Percentiles rank a stretch among this genome's conserved stretches.
These are phyloP conservation scores for Epinephelus moara DNA, from an alignment of 2,113 vertebrate genomes.

Conservation along the genomic window DNA sequence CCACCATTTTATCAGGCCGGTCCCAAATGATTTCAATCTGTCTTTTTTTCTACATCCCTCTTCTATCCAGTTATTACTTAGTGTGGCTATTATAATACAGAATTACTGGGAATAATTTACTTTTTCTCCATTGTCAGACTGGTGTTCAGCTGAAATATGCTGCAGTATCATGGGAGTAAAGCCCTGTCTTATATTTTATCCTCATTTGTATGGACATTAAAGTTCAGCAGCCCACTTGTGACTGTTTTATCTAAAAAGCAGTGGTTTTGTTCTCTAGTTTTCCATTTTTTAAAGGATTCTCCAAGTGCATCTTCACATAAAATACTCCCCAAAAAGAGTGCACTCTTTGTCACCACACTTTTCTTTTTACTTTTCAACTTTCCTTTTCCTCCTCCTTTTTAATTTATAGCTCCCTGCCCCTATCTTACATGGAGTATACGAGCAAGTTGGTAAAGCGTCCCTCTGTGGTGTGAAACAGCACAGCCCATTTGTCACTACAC, in stretches of 20 bases:
- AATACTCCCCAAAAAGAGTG: not conserved
- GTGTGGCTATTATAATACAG: not conserved
- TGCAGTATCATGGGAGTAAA: conserved; percentile 2
- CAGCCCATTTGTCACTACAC: conserved; percentile 76
- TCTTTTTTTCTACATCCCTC: conserved; percentile 17
- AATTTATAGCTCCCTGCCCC: conserved; percentile 40
- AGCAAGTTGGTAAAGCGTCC: conserved; percentile 45
- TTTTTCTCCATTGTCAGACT: conserved; percentile 14
- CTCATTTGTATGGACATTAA: not conserved
- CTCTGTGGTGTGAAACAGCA: conserved; percentile 25
- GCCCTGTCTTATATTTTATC: not conserved
- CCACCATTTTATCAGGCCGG: conserved; percentile 47
- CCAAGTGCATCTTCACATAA: not conserved
- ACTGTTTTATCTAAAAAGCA: not conserved
- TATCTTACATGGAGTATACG: conserved; percentile 43
- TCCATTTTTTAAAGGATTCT: not conserved
- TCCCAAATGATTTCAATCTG: conserved; percentile 42
- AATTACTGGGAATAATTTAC: conserved; percentile 29
- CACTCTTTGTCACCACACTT: conserved; percentile 1
- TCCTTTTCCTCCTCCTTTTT: conserved; percentile 34
- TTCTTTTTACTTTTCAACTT: conserved; percentile 35
- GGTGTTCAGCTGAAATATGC: conserved; percentile 25
- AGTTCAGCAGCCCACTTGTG: not conserved
- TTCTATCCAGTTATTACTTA: conserved; percentile 14
- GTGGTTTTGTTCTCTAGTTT: conserved; percentile 14